These are phyloP conservation scores for Nomia melanderi DNA, from an alignment of 1,140 invertebrate species.

Conservation along the genomic window DNA sequence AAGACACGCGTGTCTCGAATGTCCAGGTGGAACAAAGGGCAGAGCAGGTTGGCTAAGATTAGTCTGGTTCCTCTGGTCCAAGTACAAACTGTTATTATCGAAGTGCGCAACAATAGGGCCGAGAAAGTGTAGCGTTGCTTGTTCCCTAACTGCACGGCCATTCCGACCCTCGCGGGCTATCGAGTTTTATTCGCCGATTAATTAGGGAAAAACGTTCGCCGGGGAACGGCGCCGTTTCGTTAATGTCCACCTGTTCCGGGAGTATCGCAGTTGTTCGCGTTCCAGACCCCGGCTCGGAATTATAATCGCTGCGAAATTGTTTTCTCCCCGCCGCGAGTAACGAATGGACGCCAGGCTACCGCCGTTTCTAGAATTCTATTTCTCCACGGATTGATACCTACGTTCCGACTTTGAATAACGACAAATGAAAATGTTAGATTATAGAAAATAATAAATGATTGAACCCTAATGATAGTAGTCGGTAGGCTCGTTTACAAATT, in stretches of 20 bases:
- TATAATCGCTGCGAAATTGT: constrained; percentile 13
- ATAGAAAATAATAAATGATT: too few species aligned
- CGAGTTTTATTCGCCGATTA: constrained; percentile 46
- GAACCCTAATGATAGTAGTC: too few species aligned
- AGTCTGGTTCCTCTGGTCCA: constrained; percentile 10
- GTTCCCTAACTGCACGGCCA: constrained; percentile 1
- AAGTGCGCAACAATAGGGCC: neutral
- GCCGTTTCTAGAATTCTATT: too few species aligned
- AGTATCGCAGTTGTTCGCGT: constrained; percentile 25
- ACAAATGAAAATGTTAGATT: too few species aligned
- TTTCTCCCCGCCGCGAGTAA: too few species aligned
- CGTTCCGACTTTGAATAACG: too few species aligned
- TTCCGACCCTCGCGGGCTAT: neutral
- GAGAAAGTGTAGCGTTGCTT: neutral
- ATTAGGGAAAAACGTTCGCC: constrained; percentile 36
- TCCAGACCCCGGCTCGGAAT: neutral
- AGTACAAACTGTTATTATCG: constrained; percentile 21
- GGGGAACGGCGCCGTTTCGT: constrained; percentile 24
- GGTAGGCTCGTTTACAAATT: too few species aligned
- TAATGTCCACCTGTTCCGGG: constrained; percentile 26
- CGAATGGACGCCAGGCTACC: too few species aligned
- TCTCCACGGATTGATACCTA: too few species aligned
- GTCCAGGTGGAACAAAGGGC: neutral
- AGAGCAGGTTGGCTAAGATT: constrained; percentile 3
- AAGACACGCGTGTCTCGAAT: neutral